These are phyloP conservation scores for Phyllostomus hastatus DNA, from an alignment of 2,113 vertebrate species.

Conservation along the genomic window DNA sequence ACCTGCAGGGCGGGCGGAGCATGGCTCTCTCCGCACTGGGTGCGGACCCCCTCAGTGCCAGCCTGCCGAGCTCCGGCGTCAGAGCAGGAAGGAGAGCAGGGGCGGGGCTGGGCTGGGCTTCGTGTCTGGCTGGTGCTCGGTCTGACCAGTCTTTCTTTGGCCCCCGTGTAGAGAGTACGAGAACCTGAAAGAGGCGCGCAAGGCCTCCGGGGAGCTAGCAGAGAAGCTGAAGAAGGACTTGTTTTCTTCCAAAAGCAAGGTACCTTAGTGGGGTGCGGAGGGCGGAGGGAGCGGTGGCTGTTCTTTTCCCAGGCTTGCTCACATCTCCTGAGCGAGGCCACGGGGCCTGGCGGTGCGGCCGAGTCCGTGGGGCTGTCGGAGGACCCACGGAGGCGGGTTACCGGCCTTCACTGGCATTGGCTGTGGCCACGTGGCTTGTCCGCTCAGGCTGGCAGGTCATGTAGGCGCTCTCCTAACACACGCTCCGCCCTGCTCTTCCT, in stretches of 20 bases:
- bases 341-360: too few species aligned
- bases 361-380: background rate
- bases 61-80: background rate
- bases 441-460: background rate
- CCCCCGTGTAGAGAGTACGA: constrained; percentile 92
- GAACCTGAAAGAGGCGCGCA: constrained; percentile 89
- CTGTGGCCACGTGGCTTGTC: background rate
- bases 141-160: background rate
- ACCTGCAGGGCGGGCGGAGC: background rate
- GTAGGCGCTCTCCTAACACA: rapidly evolving
- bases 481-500: background rate
- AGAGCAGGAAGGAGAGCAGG: background rate
- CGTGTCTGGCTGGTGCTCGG: background rate
- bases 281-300: background rate
- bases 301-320: background rate
- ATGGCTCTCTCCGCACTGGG: background rate
- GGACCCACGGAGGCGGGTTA: background rate
- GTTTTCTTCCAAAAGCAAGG: constrained; percentile 89
- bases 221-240: constrained; percentile 95
- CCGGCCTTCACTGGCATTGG: background rate
- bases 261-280: constrained; percentile 64
- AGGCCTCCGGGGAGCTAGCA: constrained; percentile 86
- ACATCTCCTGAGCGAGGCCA: background rate
- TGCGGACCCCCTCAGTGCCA: too few species aligned
- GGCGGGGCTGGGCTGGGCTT: background rate